Evolutionary conservation across 2,113 vertebrate species (phyloP).

Genomic region (Sceloporus undulatus): DNA sequence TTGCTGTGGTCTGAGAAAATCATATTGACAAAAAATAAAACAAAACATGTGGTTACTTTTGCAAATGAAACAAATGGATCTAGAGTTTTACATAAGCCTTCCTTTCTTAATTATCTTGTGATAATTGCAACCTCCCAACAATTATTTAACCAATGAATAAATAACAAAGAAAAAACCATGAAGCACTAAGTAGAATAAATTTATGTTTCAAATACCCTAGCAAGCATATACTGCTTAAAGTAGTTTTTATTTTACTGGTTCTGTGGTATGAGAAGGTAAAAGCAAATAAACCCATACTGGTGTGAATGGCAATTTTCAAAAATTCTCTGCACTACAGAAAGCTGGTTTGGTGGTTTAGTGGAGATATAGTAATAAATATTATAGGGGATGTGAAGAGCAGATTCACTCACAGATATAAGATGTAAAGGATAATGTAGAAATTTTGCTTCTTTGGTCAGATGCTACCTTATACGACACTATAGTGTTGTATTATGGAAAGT

Average conservation of each 20-base stretch:
- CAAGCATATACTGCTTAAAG: not conserved
- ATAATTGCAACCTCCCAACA: not conserved
- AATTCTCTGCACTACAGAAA: not conserved
- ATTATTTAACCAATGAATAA: not conserved
- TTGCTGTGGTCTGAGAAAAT: not conserved
- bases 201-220: not conserved
- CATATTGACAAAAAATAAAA: not conserved
- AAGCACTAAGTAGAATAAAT: not conserved
- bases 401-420: not conserved
- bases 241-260: not conserved
- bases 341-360: not conserved
- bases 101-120: not conserved
- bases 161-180: not conserved
- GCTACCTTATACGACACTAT: not conserved
- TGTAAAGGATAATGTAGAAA: not conserved
- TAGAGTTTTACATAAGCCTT: not conserved
- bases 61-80: constrained; percentile 38
- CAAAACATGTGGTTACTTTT: not conserved
- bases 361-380: not conserved
- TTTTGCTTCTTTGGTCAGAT: not conserved
- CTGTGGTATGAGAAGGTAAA: no score
- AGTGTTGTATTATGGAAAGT: not conserved
- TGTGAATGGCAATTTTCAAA: not conserved
- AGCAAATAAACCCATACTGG: not conserved
- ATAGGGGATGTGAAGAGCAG: not conserved